These are phyloP conservation scores for Ips typographus DNA, from an alignment of 1,140 invertebrate species.

Conservation along the genomic window DNA sequence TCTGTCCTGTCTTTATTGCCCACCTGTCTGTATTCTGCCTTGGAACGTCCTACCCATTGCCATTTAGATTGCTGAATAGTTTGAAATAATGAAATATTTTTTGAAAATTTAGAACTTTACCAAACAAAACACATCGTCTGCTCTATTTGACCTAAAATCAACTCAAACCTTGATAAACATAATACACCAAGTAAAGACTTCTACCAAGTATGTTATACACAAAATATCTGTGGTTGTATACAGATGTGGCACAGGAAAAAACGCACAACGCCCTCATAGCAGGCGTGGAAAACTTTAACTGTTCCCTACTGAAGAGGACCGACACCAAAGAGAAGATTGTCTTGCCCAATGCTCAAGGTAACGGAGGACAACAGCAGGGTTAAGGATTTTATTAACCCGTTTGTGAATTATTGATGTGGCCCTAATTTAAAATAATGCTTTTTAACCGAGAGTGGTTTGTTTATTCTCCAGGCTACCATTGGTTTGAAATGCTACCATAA, in stretches of 20 bases:
- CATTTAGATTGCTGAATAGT: no score
- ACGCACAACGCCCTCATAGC: conserved; percentile 72
- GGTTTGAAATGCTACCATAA: no score
- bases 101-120: neutral
- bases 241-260: conserved; percentile 76
- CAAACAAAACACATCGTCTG: no score
- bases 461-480: no score
- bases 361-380: conserved; percentile 12
- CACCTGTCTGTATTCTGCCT: no score
- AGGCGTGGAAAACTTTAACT: conserved; percentile 71
- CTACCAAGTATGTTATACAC: no score
- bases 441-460: no score
- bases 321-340: conserved; percentile 78
- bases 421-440: neutral
- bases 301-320: conserved; percentile 69
- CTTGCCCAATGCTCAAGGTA: conserved; percentile 78
- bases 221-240: conserved; percentile 2
- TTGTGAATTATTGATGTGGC: neutral
- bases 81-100: neutral
- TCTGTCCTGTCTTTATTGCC: no score
- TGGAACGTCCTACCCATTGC: no score
- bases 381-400: neutral
- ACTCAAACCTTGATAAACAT: no score
- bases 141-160: no score
- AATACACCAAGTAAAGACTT: no score